Evolutionary conservation across 2,888 invertebrate species (phyloP), one percentile per base, ranked within the genome.

Genomic region (Vandiemenella viatica): DNA sequence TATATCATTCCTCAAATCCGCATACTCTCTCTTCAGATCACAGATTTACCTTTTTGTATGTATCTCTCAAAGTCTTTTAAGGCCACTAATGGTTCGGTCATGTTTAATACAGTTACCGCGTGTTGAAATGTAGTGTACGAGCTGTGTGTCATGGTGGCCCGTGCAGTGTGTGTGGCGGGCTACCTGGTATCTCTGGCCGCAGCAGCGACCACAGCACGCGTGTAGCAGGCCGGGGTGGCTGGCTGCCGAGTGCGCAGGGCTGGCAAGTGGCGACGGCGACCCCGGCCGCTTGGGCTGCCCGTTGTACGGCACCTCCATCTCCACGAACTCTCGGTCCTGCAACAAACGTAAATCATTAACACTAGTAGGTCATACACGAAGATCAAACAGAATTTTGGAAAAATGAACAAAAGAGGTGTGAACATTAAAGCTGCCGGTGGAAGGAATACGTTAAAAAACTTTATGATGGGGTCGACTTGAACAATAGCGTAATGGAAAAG

Each of bases 321-420:
- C 95, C 58, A 93, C 88, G 72, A 95, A 95, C 70, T 95, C 93
- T 50, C 95, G 85, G 69, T 96, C 93, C 91, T 91, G 75, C 40
- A 63, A 49, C 20, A 38, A n/a, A 38, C 3, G 16, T 8, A 2
- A 17, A 15, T 15, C 6, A n/a, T n/a, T 6, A 15, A 6, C 38
- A 38, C 38, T 10, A 38, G 8, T 5, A 8, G 26, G 26, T 7
- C 13, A 23, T 23, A 10, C 6, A 23, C 26, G 10, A 23, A 23
- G 10, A 23, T 8, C 26, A 23, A 10, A 8, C 26, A 23, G 10
- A 23, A 23, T 8, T 23, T 23, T 8, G 6, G 26, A 23, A 23
- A 23, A 23, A 23, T 8, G 6, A 8, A 23, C 26, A 23, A 23
- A 23, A 23, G 10, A 8, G 26, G 6, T 23, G 26, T n/a, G n/a